These are phyloP conservation scores for Eretmochelys imbricata DNA, from an alignment of 2,113 vertebrate species.

Conservation along the genomic window DNA sequence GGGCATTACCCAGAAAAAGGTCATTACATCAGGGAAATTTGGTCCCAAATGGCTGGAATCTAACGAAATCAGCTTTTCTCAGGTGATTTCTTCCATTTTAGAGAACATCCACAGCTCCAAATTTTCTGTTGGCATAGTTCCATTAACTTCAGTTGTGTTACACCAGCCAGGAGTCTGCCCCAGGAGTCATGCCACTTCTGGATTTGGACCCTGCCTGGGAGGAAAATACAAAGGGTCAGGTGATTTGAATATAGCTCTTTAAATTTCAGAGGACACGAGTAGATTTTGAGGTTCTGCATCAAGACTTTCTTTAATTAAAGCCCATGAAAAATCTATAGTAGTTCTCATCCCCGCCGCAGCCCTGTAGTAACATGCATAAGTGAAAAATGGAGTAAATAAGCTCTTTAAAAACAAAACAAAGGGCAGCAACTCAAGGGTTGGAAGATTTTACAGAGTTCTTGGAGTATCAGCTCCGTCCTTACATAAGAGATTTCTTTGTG, in stretches of 20 bases:
- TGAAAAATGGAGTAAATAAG: not conserved
- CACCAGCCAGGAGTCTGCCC: not conserved
- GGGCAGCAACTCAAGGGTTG: not conserved
- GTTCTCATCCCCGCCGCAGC: fast-evolving
- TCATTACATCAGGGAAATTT: fast-evolving
- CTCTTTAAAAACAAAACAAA: not conserved
- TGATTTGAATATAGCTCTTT: not conserved
- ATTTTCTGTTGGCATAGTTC: not conserved
- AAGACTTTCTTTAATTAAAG: not conserved
- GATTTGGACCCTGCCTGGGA: not conserved
- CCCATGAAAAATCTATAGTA: not conserved
- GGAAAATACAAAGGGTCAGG: not conserved
- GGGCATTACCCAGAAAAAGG: not conserved
- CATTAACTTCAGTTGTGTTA: not conserved
- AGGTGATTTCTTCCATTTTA: not conserved
- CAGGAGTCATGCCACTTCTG: not conserved
- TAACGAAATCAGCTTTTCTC: not conserved
- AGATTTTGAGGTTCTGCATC: not conserved
- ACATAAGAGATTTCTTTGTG: not conserved
- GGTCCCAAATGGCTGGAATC: not conserved
- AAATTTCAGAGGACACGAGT: fast-evolving
- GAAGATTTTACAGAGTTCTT: not conserved
- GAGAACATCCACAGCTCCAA: fast-evolving
- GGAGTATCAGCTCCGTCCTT: not conserved
- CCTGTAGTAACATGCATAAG: not conserved